Evolutionary conservation across 2,888 invertebrate species (phyloP).

Genomic region (Enchytraeus crypticus): DNA sequence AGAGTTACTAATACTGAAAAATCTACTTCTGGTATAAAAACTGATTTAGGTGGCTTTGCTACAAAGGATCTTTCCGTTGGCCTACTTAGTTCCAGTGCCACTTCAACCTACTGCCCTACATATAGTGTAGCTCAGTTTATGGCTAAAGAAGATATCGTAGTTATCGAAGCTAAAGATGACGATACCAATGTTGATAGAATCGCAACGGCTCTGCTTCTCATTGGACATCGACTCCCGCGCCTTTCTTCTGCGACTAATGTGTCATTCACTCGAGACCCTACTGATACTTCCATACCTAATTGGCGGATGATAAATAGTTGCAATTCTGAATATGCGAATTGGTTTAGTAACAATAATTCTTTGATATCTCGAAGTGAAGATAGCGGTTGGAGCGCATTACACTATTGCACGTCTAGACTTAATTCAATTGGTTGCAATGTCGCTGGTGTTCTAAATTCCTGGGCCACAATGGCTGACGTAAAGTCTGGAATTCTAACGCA

Average conservation of each 20-base stretch:
- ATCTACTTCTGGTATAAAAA: no score
- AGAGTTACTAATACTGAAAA: no score
- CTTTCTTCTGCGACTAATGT: conserved; percentile 14
- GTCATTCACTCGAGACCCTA: background rate
- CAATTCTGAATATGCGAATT: background rate
- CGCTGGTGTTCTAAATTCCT: background rate
- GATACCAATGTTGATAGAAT: background rate
- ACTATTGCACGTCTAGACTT: background rate
- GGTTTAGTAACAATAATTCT: no score
- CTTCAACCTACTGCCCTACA: no score
- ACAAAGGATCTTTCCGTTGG: no score
- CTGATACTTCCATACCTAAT: background rate
- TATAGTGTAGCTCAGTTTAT: no score
- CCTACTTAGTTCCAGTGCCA: no score
- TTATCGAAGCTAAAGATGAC: no score
- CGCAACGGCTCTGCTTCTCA: background rate
- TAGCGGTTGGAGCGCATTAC: background rate
- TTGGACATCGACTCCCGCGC: conserved; percentile 29
- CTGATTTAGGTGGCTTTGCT: no score
- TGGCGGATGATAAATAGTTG: background rate
- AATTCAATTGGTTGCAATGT: background rate
- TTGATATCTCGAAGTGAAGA: no score
- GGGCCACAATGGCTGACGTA: background rate
- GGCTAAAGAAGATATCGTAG: no score
- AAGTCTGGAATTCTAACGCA: conserved; percentile 47